These are phyloP conservation scores for Artemia sinica DNA, from an alignment of 2,888 invertebrate genomes.

Conservation along the genomic window DNA sequence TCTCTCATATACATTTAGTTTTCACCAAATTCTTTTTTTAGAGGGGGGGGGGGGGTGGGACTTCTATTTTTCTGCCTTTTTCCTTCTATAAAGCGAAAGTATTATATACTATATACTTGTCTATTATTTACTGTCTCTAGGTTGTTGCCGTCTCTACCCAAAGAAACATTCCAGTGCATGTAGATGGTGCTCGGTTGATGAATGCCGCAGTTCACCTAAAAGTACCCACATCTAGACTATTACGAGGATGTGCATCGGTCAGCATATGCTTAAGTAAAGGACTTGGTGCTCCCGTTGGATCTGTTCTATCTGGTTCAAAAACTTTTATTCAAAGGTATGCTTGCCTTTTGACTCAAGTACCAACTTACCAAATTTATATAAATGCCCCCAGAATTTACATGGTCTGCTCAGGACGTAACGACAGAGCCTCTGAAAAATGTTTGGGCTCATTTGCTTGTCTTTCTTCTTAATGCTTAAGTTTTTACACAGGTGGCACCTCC, in stretches of 20 bases:
- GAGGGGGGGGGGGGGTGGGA: too few relatives aligned
- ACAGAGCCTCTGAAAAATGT: too few relatives aligned
- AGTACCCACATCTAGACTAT: constrained; percentile 45
- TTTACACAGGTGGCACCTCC: too few relatives aligned
- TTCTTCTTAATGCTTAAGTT: too few relatives aligned
- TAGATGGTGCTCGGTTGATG: constrained; percentile 85
- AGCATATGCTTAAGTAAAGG: constrained; percentile 79
- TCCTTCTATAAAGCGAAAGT: too few relatives aligned
- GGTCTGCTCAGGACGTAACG: too few relatives aligned
- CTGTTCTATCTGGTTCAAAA: constrained; percentile 56
- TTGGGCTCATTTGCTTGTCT: too few relatives aligned
- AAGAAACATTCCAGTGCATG: constrained; percentile 51
- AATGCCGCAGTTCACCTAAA: constrained; percentile 62
- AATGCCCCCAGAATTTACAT: too few relatives aligned
- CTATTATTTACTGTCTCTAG: constrained; percentile 26
- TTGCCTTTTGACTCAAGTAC: not conserved
- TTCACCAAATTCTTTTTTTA: constrained; percentile 13
- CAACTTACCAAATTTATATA: too few relatives aligned
- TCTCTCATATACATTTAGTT: not conserved
- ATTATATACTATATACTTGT: not conserved
- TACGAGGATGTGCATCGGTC: constrained; percentile 55
- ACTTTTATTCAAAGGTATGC: constrained; percentile 53
- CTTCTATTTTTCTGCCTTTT: too few relatives aligned
- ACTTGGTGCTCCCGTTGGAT: constrained; percentile 73
- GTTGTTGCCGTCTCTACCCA: constrained; percentile 45